Percentiles rank a stretch among this genome's conserved stretches.
These are phyloP conservation scores for Struthidea cinerea DNA, from an alignment of 2,113 vertebrate genomes.

Conservation along the genomic window DNA sequence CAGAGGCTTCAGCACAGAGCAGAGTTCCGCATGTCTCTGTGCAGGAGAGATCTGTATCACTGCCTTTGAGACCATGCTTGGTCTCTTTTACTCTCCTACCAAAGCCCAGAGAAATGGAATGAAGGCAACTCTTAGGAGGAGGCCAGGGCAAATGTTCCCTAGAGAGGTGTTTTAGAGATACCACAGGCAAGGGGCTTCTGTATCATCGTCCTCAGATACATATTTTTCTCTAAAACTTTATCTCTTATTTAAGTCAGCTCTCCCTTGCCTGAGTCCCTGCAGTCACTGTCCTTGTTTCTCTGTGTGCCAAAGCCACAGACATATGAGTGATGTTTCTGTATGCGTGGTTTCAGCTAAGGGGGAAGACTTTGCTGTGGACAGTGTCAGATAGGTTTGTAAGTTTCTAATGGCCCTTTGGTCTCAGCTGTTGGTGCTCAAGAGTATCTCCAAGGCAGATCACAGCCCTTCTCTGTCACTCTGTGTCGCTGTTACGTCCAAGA, in stretches of 20 bases:
- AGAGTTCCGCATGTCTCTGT: fast-evolving
- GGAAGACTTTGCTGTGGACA: not conserved
- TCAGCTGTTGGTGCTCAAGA: not conserved
- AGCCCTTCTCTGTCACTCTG: not conserved
- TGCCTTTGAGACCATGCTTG: not conserved
- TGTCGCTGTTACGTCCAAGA: no score
- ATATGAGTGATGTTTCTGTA: fast-evolving
- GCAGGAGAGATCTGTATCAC: not conserved
- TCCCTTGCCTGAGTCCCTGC: not conserved
- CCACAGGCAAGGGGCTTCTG: not conserved
- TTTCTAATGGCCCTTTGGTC: not conserved
- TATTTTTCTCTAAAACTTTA: not conserved
- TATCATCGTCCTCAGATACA: fast-evolving
- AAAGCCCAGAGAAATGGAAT: not conserved
- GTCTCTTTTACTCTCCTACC: not conserved
- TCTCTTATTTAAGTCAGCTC: not conserved
- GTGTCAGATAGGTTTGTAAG: not conserved
- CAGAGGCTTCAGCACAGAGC: not conserved
- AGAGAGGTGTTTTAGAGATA: not conserved
- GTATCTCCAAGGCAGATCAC: not conserved
- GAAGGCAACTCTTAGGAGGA: not conserved
- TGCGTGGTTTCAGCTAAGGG: not conserved
- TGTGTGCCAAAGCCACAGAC: not conserved
- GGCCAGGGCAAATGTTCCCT: not conserved
- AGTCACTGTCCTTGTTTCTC: not conserved